Base-by-base conservation (phyloP, 2,888 invertebrate genomes). In the Stenoptilia bipunctidactyla region DNA sequence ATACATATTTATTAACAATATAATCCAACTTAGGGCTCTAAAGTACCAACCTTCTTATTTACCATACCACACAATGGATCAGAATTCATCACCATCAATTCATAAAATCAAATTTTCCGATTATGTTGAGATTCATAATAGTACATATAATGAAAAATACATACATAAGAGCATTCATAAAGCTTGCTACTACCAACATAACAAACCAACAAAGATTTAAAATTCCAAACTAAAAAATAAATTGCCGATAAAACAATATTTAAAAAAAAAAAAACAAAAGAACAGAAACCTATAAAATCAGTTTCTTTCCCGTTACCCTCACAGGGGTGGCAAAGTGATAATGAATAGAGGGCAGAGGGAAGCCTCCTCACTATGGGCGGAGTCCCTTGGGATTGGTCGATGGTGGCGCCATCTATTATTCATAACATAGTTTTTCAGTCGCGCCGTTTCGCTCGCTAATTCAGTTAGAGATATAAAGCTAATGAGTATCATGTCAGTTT, bases 361-460 rank as follows among this genome's bases (percentile, higher is more conserved):
- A 40, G 52, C 51, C 53, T 8, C 20, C 20, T 8, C 20, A 3
- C 20, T 20, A 20, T 5, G 8, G 20, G 20, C 20, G 20, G 20
- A 20, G 20, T 73, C 80, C 79, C 82, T 53, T 40, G 82, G 83
- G 83, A 82, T 80, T 82, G 82, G 82, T 64, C 77, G 74, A 70
- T 65, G 58, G 59, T 65, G 62, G 69, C 68, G 67, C 71, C 73
- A 82, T 83, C 79, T 83, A 83, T 82, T 82, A 83, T 83, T 82
- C 83, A 83, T 80, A 80, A 80, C 82, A 83, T 83, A 83, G 83
- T 83, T 83, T 83, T 83, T 82, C 79, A 83, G 77, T 77, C 76
- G 74, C 77, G 67, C 77, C 68, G 70, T 62, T 20, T 20, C 20
- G 20, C 20, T 20, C n/a, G 61, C 64, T 80, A 82, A 80, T 69